Conservation (phyloP, 1,140 invertebrate genomes). For the Heliconius nattereri region DNA sequence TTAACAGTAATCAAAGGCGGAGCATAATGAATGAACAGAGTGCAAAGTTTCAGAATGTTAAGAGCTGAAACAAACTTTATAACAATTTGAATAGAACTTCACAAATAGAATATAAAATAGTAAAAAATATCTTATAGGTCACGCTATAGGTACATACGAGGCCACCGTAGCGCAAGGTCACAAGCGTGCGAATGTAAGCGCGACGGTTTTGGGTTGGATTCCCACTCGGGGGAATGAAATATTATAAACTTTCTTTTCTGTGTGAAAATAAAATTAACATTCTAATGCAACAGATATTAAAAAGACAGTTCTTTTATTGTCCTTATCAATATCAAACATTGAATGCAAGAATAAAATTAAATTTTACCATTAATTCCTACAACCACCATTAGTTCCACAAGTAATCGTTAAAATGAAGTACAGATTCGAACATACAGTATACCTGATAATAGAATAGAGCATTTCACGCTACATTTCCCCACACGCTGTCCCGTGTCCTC, state of each 20-base stretch:
- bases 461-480: conserved; percentile 12
- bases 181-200: too few species aligned
- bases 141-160: too few species aligned
- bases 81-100: background rate
- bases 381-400: background rate
- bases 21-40: conserved; percentile 48
- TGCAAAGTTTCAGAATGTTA: conserved; percentile 48
- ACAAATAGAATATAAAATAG: conserved; percentile 7
- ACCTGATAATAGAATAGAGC: conserved; percentile 10
- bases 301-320: too few species aligned
- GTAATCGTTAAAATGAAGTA: background rate
- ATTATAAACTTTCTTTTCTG: too few species aligned
- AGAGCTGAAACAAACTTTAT: conserved; percentile 18
- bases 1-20: conserved; percentile 57
- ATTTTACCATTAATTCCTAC: background rate
- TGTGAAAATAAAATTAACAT: too few species aligned
- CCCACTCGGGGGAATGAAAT: too few species aligned
- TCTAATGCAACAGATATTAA: too few species aligned
- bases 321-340: too few species aligned
- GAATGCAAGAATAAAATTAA: background rate
- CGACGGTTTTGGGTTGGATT: too few species aligned
- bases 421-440: background rate
- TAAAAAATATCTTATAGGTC: too few species aligned
- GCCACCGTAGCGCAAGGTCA: too few species aligned
- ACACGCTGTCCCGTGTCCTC: background rate